phyloP scores from a whole-genome alignment of 2,888 invertebrate species.

The Drepana falcataria region DNA sequence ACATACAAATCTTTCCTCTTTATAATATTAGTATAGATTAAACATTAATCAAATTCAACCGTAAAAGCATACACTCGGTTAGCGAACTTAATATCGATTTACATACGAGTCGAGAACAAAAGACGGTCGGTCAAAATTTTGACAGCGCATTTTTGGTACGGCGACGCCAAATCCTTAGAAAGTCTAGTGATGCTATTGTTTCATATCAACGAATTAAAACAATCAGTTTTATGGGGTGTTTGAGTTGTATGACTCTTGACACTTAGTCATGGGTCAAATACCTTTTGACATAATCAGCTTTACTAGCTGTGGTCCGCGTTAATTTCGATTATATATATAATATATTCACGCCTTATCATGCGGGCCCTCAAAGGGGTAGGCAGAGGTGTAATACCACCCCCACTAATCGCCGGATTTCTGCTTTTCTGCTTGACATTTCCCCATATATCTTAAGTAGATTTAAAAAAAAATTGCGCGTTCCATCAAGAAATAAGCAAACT shows the following conservation, averaged over 20 bases:
- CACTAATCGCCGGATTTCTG: no score
- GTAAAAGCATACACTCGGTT: not conserved
- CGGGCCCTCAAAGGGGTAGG: no score
- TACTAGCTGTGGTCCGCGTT: not conserved
- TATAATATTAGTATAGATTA: not conserved
- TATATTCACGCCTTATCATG: no score
- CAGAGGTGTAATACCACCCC: no score
- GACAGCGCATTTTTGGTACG: not conserved
- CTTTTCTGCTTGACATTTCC: no score
- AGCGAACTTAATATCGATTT: not conserved
- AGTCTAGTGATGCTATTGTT: not conserved
- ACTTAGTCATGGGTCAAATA: constrained; percentile 1
- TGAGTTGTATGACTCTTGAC: not conserved
- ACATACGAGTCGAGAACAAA: not conserved
- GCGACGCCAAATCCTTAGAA: not conserved
- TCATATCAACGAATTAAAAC: not conserved
- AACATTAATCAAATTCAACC: not conserved
- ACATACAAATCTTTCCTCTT: no score
- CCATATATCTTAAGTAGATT: no score
- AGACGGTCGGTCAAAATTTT: not conserved
- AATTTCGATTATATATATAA: no score
- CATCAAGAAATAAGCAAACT: no score
- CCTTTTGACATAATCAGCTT: not conserved
- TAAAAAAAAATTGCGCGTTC: no score
- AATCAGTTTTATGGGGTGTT: not conserved